A percentile compares a stretch with the other conserved stretches of the same genome.
Evolutionary conservation across 1,140 invertebrate species (phyloP).

Genomic region (Batillaria attramentaria): DNA sequence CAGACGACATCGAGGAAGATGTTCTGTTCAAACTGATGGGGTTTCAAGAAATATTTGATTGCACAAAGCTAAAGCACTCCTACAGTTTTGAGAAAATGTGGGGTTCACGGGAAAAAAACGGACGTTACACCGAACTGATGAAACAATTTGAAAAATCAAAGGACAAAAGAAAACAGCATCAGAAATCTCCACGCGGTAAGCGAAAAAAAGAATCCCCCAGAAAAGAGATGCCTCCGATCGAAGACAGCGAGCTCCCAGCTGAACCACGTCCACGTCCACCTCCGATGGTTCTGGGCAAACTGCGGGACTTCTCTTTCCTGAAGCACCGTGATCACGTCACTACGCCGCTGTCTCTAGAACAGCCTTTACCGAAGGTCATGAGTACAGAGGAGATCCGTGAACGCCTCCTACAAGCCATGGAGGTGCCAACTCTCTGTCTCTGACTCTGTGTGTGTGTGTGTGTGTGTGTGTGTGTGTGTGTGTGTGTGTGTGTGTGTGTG

Average conservation of each 20-base stretch:
- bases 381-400: background rate
- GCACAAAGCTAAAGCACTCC: conserved; percentile 14
- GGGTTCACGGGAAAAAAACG: background rate
- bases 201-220: background rate
- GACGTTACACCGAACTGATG: conserved; percentile 5
- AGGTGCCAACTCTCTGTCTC: no score
- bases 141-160: conserved; percentile 11
- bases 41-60: background rate
- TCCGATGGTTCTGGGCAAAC: conserved; percentile 24
- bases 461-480: no score
- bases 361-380: conserved; percentile 5
- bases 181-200: background rate
- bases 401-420: background rate
- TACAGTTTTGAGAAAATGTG: conserved; percentile 28
- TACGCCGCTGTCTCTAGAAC: background rate
- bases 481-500: no score
- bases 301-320: conserved; percentile 20
- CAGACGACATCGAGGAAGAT: background rate
- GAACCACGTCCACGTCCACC: background rate
- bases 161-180: background rate
- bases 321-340: conserved; percentile 13
- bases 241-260: no score
- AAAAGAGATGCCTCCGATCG: background rate
- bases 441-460: no score
- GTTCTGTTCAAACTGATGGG: conserved; percentile 5